Percentiles rank a stretch among this genome's conserved stretches.
These are phyloP conservation scores for Meandrusa payeni DNA, from an alignment of 2,888 invertebrate genomes.

Conservation along the genomic window DNA sequence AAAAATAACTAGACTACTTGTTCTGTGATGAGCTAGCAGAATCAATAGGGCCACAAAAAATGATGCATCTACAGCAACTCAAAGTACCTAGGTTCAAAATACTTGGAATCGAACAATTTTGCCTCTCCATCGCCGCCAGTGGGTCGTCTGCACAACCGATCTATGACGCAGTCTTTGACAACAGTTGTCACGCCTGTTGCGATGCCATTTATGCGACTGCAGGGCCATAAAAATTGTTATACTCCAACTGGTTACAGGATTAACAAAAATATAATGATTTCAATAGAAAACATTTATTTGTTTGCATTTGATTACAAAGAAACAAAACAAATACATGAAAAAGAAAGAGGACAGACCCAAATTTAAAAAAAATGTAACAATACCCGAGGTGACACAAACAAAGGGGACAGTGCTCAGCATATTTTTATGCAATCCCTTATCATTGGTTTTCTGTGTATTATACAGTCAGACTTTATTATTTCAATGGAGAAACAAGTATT, in stretches of 20 bases:
- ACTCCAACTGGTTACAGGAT: not conserved
- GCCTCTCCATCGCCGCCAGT: constrained; percentile 56
- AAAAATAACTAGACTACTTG: constrained; percentile 3
- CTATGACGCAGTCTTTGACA: constrained; percentile 85
- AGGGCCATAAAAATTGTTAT: constrained; percentile 13
- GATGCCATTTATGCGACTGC: constrained; percentile 85
- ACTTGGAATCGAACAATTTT: constrained; percentile 82
- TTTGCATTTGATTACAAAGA: too few relatives aligned
- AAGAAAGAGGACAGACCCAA: too few relatives aligned
- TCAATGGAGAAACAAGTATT: too few relatives aligned
- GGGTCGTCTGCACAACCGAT: constrained; percentile 77
- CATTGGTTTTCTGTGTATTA: too few relatives aligned
- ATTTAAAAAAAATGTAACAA: too few relatives aligned
- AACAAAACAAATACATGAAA: too few relatives aligned
- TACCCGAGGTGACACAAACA: too few relatives aligned
- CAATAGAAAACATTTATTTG: too few relatives aligned
- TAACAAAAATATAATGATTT: constrained; percentile 18
- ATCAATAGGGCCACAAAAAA: constrained; percentile 35
- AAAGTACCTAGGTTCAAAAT: constrained; percentile 84
- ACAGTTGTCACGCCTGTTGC: constrained; percentile 85
- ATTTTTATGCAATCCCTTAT: too few relatives aligned
- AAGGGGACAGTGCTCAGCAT: too few relatives aligned
- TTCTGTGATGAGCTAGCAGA: constrained; percentile 30
- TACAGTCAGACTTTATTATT: too few relatives aligned
- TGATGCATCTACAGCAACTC: constrained; percentile 66